Evolutionary conservation across 1,140 invertebrate species (phyloP), one percentile per base, ranked within the genome.

Genomic region (Aethina tumida): DNA sequence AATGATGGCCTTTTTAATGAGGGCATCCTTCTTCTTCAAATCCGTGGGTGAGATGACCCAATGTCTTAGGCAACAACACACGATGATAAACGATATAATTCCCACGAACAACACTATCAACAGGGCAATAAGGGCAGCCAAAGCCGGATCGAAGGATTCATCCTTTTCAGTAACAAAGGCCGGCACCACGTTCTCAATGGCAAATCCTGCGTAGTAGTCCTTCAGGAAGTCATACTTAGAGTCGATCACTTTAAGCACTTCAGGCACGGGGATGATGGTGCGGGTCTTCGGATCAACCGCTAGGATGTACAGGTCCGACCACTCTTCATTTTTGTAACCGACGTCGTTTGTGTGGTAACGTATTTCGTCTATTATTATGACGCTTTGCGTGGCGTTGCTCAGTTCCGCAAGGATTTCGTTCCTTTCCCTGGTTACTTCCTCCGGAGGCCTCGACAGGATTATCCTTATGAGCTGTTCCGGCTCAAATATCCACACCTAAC

Each of bases 61-160:
- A 60, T 87, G 83, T 56, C 84, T 80, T 12, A 91, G 70, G 59
- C 87, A 92, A 47, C 87, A 90, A 55, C 88, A 92, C 3, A 91
- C 78, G 3, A 91, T 81, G 21, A 84, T 77, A 51, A 92, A 86
- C 0, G 85, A 88, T 16, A 91, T 75, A 24, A 86, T 79, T 21
- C 87, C 88, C 21, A 91, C 84, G 46, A 90, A 79, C 3, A 92
- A 67, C 2, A 92, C 83, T 21, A 92, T 81, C 2, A 91, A 65
- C 15, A 93, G 65, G 15, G 88, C 87, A 46, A 91, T 86, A 8
- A 92, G 59, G 12, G 84, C 87, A 19, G 84, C 85, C 20, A 92
- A 62, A 6, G 85, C 84, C 20, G 86, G 77, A 62, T 92, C 86
- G 50, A 92, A 89, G 15, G 79, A 72, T 56, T 88, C 84, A 30